Percentiles rank a stretch among this genome's conserved stretches.
Conservation (phyloP, 2,113 vertebrate genomes). For the Hipposideros armiger region DNA sequence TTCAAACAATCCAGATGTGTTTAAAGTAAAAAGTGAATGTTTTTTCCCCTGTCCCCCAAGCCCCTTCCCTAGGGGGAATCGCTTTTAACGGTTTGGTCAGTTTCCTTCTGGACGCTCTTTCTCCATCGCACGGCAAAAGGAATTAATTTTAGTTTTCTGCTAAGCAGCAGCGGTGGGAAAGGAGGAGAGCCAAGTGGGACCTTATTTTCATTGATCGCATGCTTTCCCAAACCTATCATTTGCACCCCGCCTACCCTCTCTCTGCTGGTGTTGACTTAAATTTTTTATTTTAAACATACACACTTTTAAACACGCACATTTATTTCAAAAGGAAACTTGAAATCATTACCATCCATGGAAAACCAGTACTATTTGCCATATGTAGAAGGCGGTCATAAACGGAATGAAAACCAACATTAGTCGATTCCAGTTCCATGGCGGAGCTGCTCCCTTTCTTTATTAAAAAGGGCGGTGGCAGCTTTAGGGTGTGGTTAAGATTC, state of each 20-base stretch:
- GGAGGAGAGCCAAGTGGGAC: background rate
- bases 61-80: background rate
- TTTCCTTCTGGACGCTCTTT: background rate
- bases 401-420: background rate
- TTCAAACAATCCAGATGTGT: background rate
- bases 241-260: background rate
- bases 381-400: background rate
- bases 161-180: background rate
- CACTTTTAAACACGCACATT: background rate
- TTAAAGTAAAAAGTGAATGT: background rate
- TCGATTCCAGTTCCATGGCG: background rate
- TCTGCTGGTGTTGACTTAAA: background rate
- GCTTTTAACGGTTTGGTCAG: background rate
- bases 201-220: background rate
- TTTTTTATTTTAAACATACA: background rate
- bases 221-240: background rate
- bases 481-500: accelerated
- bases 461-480: background rate
- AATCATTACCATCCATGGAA: background rate
- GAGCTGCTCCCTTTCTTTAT: accelerated
- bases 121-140: background rate
- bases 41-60: accelerated
- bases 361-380: background rate
- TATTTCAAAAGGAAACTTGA: background rate
- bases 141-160: background rate